These are phyloP conservation scores for Lacerta viridis DNA, from an alignment of 2,797 vertebrate genomes.

Conservation along the genomic window DNA sequence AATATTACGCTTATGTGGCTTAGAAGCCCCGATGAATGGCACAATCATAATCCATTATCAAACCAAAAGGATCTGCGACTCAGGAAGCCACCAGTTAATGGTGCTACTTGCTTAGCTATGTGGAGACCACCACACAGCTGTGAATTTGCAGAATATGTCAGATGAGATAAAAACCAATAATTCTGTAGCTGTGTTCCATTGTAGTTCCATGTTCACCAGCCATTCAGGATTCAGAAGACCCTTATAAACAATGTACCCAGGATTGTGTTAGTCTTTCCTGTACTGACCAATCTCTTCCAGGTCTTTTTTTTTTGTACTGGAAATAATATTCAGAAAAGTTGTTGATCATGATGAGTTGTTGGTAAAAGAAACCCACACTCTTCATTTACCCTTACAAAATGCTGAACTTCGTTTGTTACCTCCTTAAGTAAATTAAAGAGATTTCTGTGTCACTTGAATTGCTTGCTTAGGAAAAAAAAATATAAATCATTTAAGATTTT, in stretches of 20 bases:
- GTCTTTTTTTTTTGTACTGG: conserved; percentile 58
- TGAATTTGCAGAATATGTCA: conserved; percentile 33
- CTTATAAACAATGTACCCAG: conserved; percentile 54
- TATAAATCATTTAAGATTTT: conserved; percentile 59
- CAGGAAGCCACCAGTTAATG: neutral
- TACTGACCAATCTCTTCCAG: conserved; percentile 19
- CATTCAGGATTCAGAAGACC: conserved; percentile 44
- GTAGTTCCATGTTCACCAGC: conserved; percentile 53
- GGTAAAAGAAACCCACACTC: conserved; percentile 60
- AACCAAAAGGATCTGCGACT: conserved; percentile 48
- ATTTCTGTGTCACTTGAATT: conserved; percentile 59
- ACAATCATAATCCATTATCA: conserved; percentile 43
- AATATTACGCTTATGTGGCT: conserved; percentile 49
- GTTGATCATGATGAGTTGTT: conserved; percentile 39
- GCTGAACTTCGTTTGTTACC: conserved; percentile 33
- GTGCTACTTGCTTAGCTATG: conserved; percentile 48
- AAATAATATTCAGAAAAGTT: conserved; percentile 50
- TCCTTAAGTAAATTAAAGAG: conserved; percentile 54
- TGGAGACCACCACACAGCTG: conserved; percentile 40
- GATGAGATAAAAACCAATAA: conserved; percentile 30
- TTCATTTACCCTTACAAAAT: conserved; percentile 46
- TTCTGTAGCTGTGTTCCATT: conserved; percentile 50
- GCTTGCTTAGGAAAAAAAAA: conserved; percentile 59
- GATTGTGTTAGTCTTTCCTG: conserved; percentile 27
- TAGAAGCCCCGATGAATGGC: conserved; percentile 42